Percentiles rank a stretch among this genome's conserved stretches.
These are phyloP conservation scores for Indicator maculatus DNA, from an alignment of 2,113 vertebrate species.

Conservation along the genomic window DNA sequence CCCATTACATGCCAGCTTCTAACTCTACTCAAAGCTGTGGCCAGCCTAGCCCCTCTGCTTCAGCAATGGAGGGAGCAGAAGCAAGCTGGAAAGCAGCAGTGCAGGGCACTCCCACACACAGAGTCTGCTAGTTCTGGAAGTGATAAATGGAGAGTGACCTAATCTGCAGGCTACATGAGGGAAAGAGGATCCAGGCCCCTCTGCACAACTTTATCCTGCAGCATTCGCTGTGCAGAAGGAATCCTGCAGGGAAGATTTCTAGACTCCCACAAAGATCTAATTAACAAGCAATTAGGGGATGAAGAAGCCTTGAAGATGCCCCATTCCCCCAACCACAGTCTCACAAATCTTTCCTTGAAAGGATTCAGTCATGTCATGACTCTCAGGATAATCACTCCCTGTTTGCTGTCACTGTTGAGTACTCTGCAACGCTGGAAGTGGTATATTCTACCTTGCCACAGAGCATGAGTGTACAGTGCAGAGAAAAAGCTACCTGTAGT, in stretches of 20 bases:
- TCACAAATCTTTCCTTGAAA: neutral
- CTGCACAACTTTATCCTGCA: neutral
- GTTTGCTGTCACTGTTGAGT: neutral
- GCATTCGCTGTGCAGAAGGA: neutral
- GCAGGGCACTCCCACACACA: neutral
- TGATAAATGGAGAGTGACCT: neutral
- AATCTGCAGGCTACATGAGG: accelerated
- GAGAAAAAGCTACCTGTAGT: neutral
- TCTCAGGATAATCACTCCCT: neutral
- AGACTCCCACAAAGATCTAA: neutral
- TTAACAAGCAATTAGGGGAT: neutral
- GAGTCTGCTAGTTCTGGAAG: neutral
- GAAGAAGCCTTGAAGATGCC: neutral
- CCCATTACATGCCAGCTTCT: neutral
- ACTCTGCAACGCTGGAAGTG: neutral
- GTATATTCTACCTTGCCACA: neutral
- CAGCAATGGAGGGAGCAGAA: neutral
- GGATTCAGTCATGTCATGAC: neutral
- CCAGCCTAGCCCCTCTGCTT: neutral
- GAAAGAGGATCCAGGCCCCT: neutral
- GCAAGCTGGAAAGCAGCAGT: neutral
- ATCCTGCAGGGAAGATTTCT: neutral
- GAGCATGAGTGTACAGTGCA: accelerated
- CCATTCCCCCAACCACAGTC: neutral
- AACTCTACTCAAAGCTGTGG: neutral